Conservation (phyloP, 1,140 invertebrate genomes). For the Ostrea denselamellosa region DNA sequence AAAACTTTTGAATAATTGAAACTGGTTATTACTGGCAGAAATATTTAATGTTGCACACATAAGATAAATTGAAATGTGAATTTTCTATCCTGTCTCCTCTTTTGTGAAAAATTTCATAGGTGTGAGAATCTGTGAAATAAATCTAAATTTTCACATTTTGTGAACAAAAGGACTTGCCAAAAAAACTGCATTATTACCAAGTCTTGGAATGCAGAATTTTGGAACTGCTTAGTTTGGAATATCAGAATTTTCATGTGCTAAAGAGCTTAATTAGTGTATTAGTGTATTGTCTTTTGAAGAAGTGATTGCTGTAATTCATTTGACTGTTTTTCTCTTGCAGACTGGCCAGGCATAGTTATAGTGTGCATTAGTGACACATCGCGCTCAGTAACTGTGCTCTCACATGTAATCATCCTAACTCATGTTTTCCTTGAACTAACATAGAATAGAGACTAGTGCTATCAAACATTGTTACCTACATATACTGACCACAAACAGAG, state of each 20-base stretch:
- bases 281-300: conserved; percentile 26
- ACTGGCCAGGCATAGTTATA: conserved; percentile 34
- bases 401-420: conserved; percentile 30
- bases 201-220: background rate
- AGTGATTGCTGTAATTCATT: conserved; percentile 27
- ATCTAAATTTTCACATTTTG: background rate
- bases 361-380: conserved; percentile 45
- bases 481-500: background rate
- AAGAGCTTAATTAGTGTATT: background rate
- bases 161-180: background rate
- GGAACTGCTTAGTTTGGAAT: background rate
- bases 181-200: background rate
- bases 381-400: conserved; percentile 33
- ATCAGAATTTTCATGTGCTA: background rate
- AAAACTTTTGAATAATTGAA: background rate
- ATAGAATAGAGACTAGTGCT: conserved; percentile 42
- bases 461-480: conserved; percentile 40
- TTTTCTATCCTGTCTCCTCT: background rate
- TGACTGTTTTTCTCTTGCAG: conserved; percentile 42
- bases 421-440: conserved; percentile 36
- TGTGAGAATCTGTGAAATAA: background rate
- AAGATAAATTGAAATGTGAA: background rate
- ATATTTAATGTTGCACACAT: background rate
- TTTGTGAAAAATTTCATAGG: background rate
- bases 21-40: background rate